Conservation (phyloP, 2,797 vertebrate species). For the Pipistrellus kuhlii region DNA sequence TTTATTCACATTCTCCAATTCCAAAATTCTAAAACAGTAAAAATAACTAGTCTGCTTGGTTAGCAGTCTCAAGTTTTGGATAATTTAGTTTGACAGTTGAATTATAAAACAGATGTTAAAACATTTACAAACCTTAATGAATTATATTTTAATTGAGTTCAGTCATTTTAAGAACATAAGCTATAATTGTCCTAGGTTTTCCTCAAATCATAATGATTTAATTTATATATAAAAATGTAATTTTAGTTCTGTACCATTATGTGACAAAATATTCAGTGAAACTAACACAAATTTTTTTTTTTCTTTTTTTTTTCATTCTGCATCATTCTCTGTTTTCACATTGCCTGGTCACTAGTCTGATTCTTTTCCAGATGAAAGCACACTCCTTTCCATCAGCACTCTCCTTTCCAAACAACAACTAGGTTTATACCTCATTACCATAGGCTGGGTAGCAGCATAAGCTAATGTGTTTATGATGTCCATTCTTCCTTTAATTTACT, state of each 20-base stretch:
- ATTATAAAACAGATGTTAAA: slow-evolving; percentile 76
- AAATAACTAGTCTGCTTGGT: not conserved
- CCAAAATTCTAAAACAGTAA: slow-evolving; percentile 37
- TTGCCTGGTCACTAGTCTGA: slow-evolving; percentile 16
- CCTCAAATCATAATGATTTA: slow-evolving; percentile 58
- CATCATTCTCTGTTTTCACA: not conserved
- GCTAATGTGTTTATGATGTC: not conserved
- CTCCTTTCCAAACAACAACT: not conserved
- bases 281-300: not conserved
- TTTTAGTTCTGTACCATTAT: not conserved
- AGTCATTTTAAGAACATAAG: slow-evolving; percentile 66
- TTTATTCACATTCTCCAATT: slow-evolving; percentile 21
- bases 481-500: not conserved
- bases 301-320: slow-evolving; percentile 15
- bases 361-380: slow-evolving; percentile 19
- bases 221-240: slow-evolving; percentile 52
- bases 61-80: slow-evolving; percentile 46
- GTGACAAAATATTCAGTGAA: slow-evolving; percentile 10
- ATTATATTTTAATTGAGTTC: slow-evolving; percentile 67
- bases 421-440: not conserved
- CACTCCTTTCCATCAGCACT: not conserved
- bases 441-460: not conserved
- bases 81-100: slow-evolving; percentile 78
- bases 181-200: slow-evolving; percentile 59
- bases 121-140: slow-evolving; percentile 60